These are phyloP conservation scores for Diglossa cyanea DNA, from an alignment of 2,797 vertebrate species.

Conservation along the genomic window DNA sequence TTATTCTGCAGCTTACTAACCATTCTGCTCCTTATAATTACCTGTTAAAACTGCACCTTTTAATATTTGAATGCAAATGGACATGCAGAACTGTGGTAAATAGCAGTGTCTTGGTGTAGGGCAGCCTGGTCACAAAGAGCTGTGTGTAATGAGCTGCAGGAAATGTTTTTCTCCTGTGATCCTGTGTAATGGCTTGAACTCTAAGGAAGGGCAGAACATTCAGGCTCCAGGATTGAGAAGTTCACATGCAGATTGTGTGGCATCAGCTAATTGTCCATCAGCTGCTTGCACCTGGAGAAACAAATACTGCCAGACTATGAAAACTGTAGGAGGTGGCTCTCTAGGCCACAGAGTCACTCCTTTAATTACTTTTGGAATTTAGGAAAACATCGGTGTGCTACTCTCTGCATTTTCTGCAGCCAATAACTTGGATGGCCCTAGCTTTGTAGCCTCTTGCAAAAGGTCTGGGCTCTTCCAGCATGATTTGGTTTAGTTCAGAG, in stretches of 20 bases:
- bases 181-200: not conserved
- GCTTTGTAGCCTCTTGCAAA: not conserved
- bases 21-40: constrained; percentile 10
- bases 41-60: not conserved
- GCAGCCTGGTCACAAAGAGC: not conserved
- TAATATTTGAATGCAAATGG: constrained; percentile 43
- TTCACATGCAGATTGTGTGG: not conserved
- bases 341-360: not conserved
- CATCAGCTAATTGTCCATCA: constrained; percentile 3
- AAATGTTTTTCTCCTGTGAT: constrained; percentile 52
- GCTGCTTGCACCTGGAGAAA: not conserved
- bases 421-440: not conserved
- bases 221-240: not conserved
- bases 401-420: not conserved
- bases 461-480: not conserved
- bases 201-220: not conserved
- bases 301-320: not conserved
- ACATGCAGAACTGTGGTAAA: constrained; percentile 10
- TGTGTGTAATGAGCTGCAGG: constrained; percentile 32
- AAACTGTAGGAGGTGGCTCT: not conserved
- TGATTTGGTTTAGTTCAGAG: not conserved
- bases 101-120: not conserved
- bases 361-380: not conserved
- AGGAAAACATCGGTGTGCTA: not conserved
- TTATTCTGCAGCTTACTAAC: not conserved